Percentiles rank a stretch among this genome's conserved stretches.
Evolutionary conservation across 2,797 vertebrate species (phyloP).

Genomic region (Onychomys torridus): DNA sequence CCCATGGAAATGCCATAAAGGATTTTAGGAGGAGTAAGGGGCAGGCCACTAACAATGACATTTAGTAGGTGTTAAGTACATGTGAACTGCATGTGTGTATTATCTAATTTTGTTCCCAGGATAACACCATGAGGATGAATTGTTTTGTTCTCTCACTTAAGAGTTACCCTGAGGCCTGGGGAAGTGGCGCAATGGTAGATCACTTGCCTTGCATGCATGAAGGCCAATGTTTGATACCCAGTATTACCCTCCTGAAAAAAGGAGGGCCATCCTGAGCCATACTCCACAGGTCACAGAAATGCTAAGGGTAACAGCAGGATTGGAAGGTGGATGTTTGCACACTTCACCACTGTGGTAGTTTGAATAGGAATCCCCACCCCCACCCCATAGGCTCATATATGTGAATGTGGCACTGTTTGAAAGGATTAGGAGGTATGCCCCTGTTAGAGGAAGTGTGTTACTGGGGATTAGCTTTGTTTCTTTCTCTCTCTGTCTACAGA

Average conservation of each 20-base stretch:
- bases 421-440: background rate
- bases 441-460: background rate
- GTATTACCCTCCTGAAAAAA: background rate
- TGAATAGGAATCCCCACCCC: background rate
- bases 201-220: background rate
- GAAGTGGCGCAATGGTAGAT: background rate
- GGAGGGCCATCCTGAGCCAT: background rate
- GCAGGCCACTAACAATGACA: background rate
- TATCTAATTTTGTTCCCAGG: background rate
- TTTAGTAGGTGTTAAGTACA: too few species aligned
- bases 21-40: background rate
- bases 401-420: background rate
- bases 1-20: background rate
- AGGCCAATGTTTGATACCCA: background rate
- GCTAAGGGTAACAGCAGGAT: background rate
- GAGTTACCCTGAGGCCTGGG: background rate
- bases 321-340: background rate
- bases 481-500: background rate
- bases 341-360: background rate
- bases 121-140: accelerated
- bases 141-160: background rate
- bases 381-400: background rate
- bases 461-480: background rate
- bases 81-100: background rate
- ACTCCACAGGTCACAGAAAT: background rate